Evolutionary conservation across 2,797 vertebrate genomes (phyloP).

Genomic region (Galaxias olidus): DNA sequence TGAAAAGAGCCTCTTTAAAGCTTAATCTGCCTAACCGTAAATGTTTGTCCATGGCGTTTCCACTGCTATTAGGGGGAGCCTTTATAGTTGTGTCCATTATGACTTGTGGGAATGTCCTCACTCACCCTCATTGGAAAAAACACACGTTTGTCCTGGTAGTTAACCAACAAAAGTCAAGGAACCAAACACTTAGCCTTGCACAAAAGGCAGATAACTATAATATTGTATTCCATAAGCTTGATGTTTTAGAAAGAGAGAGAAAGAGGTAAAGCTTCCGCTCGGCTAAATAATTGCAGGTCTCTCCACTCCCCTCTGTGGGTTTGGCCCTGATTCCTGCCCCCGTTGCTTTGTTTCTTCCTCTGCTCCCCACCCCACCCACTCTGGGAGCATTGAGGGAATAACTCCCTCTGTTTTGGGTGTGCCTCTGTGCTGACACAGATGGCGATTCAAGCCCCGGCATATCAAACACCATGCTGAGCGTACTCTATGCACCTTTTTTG

Average conservation of each 20-base stretch:
- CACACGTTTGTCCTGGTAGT: constrained; percentile 48
- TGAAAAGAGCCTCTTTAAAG: constrained; percentile 51
- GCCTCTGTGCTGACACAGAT: constrained; percentile 58
- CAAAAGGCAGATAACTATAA: constrained; percentile 63
- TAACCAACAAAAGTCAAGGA: constrained; percentile 59
- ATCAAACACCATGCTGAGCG: constrained; percentile 37
- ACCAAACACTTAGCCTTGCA: constrained; percentile 50
- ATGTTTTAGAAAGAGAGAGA: constrained; percentile 39
- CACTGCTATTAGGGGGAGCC: constrained; percentile 49
- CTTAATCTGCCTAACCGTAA: constrained; percentile 48
- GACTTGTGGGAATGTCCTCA: constrained; percentile 56
- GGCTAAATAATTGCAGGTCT: constrained; percentile 59
- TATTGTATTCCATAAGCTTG: constrained; percentile 53
- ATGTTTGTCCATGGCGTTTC: constrained; percentile 59
- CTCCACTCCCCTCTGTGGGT: constrained; percentile 43
- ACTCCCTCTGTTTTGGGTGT: constrained; percentile 69
- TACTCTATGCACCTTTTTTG: too few relatives aligned
- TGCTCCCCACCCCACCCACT: constrained; percentile 42
- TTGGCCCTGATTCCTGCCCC: constrained; percentile 53
- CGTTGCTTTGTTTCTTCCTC: constrained; percentile 62
- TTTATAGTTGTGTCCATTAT: constrained; percentile 51
- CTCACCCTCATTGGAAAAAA: constrained; percentile 46
- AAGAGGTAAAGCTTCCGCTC: constrained; percentile 47
- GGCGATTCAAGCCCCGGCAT: constrained; percentile 41
- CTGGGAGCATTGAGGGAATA: constrained; percentile 54